phyloP scores from a whole-genome alignment of 2,113 vertebrate genomes.

The Myotis yumanensis region DNA sequence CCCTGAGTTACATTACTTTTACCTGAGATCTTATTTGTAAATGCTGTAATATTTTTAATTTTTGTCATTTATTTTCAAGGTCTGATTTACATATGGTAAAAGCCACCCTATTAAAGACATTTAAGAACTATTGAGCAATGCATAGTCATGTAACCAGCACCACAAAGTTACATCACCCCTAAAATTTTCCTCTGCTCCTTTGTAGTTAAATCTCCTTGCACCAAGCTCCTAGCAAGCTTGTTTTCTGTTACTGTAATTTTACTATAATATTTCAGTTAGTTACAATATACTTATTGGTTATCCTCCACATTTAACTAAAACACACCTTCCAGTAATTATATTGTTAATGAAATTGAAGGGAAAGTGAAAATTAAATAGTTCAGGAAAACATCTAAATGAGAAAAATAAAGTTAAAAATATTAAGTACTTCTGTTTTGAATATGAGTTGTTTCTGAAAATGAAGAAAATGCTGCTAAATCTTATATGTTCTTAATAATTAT shows the following conservation, averaged over 20 bases:
- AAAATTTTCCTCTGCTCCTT: background rate
- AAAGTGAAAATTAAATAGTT: background rate
- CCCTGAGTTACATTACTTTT: background rate
- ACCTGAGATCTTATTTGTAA: background rate
- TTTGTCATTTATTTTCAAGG: background rate
- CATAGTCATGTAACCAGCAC: background rate
- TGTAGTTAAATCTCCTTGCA: background rate
- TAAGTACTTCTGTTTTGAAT: background rate
- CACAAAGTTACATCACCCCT: background rate
- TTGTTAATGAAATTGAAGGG: background rate
- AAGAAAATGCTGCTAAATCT: background rate
- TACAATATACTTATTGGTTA: background rate
- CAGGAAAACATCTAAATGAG: background rate
- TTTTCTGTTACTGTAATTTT: background rate
- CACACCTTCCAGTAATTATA: background rate
- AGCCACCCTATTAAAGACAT: background rate
- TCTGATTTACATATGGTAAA: background rate
- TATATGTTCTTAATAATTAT: background rate
- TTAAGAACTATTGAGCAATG: background rate
- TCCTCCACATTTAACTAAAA: background rate
- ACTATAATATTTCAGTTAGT: background rate
- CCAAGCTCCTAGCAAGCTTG: background rate
- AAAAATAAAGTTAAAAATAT: background rate
- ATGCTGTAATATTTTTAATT: background rate
- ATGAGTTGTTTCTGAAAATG: background rate